Base-by-base conservation (phyloP, 2,797 vertebrate genomes). In the Sarcoramphus papa region DNA sequence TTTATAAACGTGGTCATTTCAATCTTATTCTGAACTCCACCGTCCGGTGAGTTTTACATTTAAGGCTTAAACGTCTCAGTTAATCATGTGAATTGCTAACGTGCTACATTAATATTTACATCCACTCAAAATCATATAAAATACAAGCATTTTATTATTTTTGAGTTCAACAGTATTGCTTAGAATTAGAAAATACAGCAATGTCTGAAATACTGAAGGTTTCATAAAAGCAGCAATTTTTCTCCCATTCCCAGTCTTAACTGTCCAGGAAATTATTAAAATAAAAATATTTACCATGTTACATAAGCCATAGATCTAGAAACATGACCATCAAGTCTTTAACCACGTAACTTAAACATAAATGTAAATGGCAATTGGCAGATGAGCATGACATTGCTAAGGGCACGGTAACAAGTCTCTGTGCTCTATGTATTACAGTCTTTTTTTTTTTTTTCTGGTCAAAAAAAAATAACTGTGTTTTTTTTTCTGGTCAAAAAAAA, bases 181-280 rank as follows among this genome's bases (percentile, higher is more conserved):
- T 94, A 92, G 95, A 95, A 92, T 94, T 97, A 97, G 85, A 96
- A 96, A 95, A 95, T 83, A 95, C 68, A 96, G 90, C 72, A 95
- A 83, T 72, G 30, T 88, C 93, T 63, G 82, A 97, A 97, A 97
- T 94, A 97, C 91, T 90, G 89, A 90, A 93, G 25, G 24, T 96
- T 95, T 85, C 79, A 86, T 75, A 77, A 94, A 97, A 97, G 91
- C 85, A 97, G 93, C 85, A 86, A 22, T 84, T 68, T 67, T 41
- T 89, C 64, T 50, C 48, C 88, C 35, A 5, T 28, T 83, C 48
- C 76, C 89, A 76, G 88, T 94, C 67, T 65, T 87, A 83, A 64
- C 31, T 43, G 90, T 64, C 75, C 56, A 84, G 92, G 94, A 97
- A 81, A 82, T 43, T 35, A 92, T 19, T 48, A 57, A 96, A 89